A percentile compares a stretch with the other conserved stretches of the same genome.
Conservation (phyloP, 2,113 vertebrate species). For the Dipodomys merriami region DNA sequence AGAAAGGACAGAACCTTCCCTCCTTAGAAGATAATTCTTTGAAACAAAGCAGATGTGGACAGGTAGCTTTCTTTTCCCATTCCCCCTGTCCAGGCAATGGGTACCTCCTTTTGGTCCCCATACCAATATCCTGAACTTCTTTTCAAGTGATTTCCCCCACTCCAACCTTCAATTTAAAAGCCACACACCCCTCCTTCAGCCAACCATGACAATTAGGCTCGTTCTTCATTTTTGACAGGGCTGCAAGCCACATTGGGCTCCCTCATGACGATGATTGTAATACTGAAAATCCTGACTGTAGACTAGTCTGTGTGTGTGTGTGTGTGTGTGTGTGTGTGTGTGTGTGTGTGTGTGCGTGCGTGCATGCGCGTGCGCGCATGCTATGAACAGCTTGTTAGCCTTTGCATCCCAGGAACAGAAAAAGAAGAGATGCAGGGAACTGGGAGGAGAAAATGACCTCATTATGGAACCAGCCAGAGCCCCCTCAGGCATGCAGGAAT, state of each 20-base stretch:
- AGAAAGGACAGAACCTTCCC: background rate
- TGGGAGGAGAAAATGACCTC: background rate
- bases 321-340: too few relatives aligned
- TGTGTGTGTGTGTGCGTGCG: too few relatives aligned
- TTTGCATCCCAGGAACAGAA: background rate
- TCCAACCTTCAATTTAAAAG: conserved; percentile 19
- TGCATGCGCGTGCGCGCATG: rapidly evolving
- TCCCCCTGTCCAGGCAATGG: rapidly evolving
- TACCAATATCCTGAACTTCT: background rate
- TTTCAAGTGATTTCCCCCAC: conserved; percentile 47
- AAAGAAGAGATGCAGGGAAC: background rate
- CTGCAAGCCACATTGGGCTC: conserved; percentile 81
- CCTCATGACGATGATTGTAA: conserved; percentile 82
- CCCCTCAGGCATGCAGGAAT: rapidly evolving
- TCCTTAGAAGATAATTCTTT: background rate
- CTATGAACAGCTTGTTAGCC: conserved; percentile 58
- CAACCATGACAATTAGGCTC: conserved; percentile 73
- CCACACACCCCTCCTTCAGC: conserved; percentile 25
- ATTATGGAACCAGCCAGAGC: background rate
- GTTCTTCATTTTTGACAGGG: conserved; percentile 86
- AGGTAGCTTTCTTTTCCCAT: too few relatives aligned
- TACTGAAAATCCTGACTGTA: conserved; percentile 67
- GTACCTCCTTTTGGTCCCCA: background rate
- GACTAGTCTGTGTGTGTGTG: background rate
- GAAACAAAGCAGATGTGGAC: too few relatives aligned